Conservation (phyloP, 2,797 vertebrate genomes). For the Thaleichthys pacificus region DNA sequence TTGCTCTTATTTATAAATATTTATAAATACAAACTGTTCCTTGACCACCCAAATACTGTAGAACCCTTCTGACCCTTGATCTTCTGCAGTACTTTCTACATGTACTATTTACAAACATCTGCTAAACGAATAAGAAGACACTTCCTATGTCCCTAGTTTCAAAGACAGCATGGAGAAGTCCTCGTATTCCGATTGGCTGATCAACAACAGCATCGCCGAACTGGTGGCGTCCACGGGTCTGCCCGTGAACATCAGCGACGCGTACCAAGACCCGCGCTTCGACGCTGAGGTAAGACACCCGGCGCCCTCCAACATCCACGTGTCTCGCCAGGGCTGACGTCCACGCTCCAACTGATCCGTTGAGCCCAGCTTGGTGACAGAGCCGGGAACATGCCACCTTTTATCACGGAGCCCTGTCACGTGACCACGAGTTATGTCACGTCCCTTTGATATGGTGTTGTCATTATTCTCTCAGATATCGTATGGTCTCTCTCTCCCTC, state of each 20-base stretch:
- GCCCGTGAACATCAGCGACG: constrained; percentile 96
- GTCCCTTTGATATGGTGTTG: constrained; percentile 34
- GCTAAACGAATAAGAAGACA: too few species aligned
- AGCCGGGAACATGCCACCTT: constrained; percentile 29
- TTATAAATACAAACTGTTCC: background rate
- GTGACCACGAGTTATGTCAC: constrained; percentile 43
- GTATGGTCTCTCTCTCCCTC: constrained; percentile 7
- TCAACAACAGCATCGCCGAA: constrained; percentile 97
- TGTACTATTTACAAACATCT: too few species aligned
- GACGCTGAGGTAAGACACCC: constrained; percentile 87
- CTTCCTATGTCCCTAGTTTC: constrained; percentile 75
- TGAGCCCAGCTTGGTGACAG: background rate
- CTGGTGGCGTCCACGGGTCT: constrained; percentile 97
- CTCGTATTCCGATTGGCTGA: constrained; percentile 95
- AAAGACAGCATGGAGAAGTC: constrained; percentile 96
- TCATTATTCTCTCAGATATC: constrained; percentile 26
- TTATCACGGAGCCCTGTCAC: constrained; percentile 30
- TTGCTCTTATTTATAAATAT: background rate
- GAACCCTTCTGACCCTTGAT: too few species aligned
- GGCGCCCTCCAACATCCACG: background rate
- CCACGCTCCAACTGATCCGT: background rate
- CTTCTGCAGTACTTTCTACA: too few species aligned
- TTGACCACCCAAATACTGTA: background rate
- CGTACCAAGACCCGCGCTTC: constrained; percentile 97
- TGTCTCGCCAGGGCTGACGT: background rate